Percentiles rank a stretch among this genome's conserved stretches.
Conservation (phyloP, 2,797 vertebrate genomes). For the Cuculus canorus region DNA sequence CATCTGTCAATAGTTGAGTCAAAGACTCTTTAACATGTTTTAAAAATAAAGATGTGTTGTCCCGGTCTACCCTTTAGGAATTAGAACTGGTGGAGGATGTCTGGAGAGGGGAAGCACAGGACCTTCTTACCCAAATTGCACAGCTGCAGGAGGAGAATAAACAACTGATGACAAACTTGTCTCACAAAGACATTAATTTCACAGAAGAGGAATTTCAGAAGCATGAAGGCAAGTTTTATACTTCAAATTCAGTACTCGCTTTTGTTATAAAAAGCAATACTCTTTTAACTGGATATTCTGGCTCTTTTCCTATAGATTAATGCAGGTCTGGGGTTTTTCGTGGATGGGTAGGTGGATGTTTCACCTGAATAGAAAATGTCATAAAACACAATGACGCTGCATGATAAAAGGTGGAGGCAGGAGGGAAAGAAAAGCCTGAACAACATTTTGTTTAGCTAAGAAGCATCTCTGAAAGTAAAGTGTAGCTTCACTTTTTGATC, state of each 20-base stretch:
- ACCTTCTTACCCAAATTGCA: slow-evolving; percentile 88
- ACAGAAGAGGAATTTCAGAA: slow-evolving; percentile 86
- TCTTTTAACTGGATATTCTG: background rate
- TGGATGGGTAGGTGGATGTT: background rate
- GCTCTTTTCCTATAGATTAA: background rate
- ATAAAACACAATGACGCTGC: background rate
- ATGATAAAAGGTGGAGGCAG: background rate
- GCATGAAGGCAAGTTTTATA: slow-evolving; percentile 82
- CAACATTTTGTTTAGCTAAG: background rate
- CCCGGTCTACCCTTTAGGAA: slow-evolving; percentile 77
- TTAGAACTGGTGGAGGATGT: slow-evolving; percentile 92
- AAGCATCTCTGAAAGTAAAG: slow-evolving; percentile 3
- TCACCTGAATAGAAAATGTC: background rate
- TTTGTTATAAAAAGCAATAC: slow-evolving; percentile 17
- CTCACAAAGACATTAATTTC: slow-evolving; percentile 82
- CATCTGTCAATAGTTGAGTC: background rate
- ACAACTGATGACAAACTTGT: slow-evolving; percentile 83
- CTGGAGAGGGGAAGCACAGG: slow-evolving; percentile 91
- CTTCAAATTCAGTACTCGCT: slow-evolving; percentile 35
- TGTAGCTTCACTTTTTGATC: background rate
- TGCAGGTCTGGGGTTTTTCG: background rate
- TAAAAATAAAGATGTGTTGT: slow-evolving; percentile 18
- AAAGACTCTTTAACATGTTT: background rate
- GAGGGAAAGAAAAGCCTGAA: background rate
- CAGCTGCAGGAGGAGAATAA: slow-evolving; percentile 92